A percentile compares a stretch with the other conserved stretches of the same genome.
phyloP scores from a whole-genome alignment of 1,140 invertebrate species.

The Atta cephalotes region DNA sequence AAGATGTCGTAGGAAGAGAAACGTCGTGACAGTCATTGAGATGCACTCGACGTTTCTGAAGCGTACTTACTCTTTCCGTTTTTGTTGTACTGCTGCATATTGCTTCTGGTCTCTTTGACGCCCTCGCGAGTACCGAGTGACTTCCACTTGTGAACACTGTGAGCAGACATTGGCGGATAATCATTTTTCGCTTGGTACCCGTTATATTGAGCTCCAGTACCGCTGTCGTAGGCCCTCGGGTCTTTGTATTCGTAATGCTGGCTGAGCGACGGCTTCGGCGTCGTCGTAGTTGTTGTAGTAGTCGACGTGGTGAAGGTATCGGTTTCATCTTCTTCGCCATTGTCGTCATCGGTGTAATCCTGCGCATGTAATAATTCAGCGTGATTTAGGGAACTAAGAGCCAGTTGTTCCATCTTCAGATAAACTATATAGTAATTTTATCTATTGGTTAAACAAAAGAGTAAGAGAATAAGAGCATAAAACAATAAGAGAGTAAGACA shows the following conservation, averaged over 20 bases:
- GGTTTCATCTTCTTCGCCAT: conserved; percentile 71
- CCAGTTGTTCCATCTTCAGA: no score
- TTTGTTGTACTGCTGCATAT: conserved; percentile 74
- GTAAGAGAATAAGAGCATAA: no score
- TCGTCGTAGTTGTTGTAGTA: conserved; percentile 61
- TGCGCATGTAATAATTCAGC: conserved; percentile 60
- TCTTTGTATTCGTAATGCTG: conserved; percentile 72
- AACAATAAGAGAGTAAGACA: no score
- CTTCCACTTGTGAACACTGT: conserved; percentile 82
- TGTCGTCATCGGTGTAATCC: conserved; percentile 81
- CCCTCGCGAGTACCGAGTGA: conserved; percentile 80
- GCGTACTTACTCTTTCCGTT: conserved; percentile 78
- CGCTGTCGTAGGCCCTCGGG: conserved; percentile 70
- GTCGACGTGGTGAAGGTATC: conserved; percentile 31
- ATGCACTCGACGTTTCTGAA: neutral
- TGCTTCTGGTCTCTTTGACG: conserved; percentile 80
- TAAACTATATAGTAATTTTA: no score
- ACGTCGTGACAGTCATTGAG: neutral
- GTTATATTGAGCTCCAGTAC: conserved; percentile 76
- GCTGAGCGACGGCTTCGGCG: conserved; percentile 60
- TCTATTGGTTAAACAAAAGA: no score
- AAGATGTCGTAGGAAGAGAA: conserved; percentile 2
- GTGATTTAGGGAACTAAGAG: neutral
- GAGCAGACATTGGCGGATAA: conserved; percentile 81
- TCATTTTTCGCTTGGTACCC: conserved; percentile 79